Base-by-base conservation (phyloP, 2,113 vertebrate species). In the Thomomys bottae region DNA sequence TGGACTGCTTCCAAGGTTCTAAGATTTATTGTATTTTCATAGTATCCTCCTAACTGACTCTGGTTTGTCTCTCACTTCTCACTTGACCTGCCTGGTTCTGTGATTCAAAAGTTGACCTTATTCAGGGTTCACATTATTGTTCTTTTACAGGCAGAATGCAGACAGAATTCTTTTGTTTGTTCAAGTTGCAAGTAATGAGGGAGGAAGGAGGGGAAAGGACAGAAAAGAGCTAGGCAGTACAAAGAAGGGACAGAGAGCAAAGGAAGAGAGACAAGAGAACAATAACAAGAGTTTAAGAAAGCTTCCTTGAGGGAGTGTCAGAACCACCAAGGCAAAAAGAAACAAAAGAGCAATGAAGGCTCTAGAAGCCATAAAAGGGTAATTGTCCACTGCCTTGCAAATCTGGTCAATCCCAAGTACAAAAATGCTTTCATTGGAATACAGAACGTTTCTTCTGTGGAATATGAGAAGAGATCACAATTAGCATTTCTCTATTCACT, bases 361-460 rank as follows among this genome's bases (percentile, higher is more conserved):
- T 32, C 36, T 49, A 64, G 84, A 28, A 20, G 30, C 94, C 80
- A 88, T 90, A 92, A 93, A 94, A 94, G 84, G 91, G 30, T 57
- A 94, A 87, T 0, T 91, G 70, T 70, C 83, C 5, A 88, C 40
- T 78, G 87, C 70, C 64, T 70, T 59, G 77, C 81, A 81, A 88
- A 94, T 88, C 68, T 79, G 77, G 82, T 64, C 89, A 94, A 14
- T 38, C 17, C 92, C 95, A 93, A 93, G 93, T 84, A 92, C 14
- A 78, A 90, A 75, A 94, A 82, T 92, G 82, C 84, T 95, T 95
- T 84, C 84, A n/a, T 45, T 96, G 49, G 88, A 89, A 92, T 63
- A 86, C 30, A 82, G 49, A 91, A 59, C 26, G 84, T 91, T 91
- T 90, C 79, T 63, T 94, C 66, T 85, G 54, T 90, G 57, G 36